Conservation (phyloP, 2,113 vertebrate species). For the Numida meleagris region DNA sequence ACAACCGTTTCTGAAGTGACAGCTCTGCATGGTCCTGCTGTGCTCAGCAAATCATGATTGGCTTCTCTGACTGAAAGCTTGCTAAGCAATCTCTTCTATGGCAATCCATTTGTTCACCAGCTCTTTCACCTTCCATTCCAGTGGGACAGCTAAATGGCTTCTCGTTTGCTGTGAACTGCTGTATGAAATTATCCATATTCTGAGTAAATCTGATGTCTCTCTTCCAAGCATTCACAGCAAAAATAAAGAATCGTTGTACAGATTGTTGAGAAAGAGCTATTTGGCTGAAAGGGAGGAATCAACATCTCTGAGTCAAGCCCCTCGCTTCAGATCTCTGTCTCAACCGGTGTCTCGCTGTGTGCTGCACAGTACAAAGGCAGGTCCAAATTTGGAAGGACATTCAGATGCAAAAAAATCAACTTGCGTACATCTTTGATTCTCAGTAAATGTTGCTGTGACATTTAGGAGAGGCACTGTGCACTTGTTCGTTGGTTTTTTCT, state of each 20-base stretch:
- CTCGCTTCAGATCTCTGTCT: background rate
- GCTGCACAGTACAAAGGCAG: background rate
- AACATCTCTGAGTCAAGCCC: background rate
- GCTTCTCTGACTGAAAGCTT: background rate
- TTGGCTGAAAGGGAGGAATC: slow-evolving; percentile 12
- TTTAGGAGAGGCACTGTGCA: background rate
- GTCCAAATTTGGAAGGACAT: background rate
- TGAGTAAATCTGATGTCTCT: background rate
- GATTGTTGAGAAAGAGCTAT: background rate
- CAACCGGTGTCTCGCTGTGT: background rate
- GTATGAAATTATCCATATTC: background rate
- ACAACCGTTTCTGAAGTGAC: background rate
- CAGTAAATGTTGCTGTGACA: background rate
- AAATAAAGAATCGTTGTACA: background rate
- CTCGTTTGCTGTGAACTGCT: background rate
- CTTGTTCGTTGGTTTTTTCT: background rate
- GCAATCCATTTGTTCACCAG: background rate
- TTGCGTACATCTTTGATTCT: background rate
- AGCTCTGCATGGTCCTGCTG: background rate
- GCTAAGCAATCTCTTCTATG: background rate
- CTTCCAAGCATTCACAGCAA: background rate
- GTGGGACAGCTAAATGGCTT: background rate
- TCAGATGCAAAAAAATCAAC: background rate
- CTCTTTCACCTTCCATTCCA: background rate
- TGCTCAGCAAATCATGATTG: background rate